These are phyloP conservation scores for Nomada goodeniana DNA, from an alignment of 2,888 invertebrate genomes.

Conservation along the genomic window DNA sequence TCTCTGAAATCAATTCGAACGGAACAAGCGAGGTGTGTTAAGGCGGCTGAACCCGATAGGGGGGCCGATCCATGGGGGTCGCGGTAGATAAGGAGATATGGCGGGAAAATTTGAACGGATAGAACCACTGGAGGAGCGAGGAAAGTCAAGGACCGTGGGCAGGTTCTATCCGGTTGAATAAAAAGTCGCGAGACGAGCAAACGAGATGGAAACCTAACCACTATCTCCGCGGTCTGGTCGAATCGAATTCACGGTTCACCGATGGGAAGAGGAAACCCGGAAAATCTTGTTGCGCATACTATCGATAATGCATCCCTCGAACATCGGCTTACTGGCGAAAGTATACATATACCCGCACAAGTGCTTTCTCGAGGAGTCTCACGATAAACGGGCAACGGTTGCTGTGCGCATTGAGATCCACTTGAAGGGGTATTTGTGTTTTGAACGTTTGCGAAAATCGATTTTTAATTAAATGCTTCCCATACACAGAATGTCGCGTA, in stretches of 20 bases:
- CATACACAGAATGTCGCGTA: no score
- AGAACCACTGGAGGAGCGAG: conserved; percentile 16
- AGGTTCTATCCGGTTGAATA: conserved; percentile 34
- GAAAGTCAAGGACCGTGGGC: conserved; percentile 19
- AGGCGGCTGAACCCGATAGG: conserved; percentile 61
- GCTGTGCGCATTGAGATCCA: not conserved
- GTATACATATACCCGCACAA: not conserved
- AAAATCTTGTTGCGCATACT: conserved; percentile 49
- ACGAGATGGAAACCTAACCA: conserved; percentile 47
- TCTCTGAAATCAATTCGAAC: conserved; percentile 72
- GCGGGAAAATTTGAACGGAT: conserved; percentile 48
- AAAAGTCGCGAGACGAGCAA: conserved; percentile 39
- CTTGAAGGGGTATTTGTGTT: no score
- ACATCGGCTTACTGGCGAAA: conserved; percentile 9
- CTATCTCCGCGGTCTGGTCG: conserved; percentile 5
- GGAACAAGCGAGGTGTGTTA: conserved; percentile 75
- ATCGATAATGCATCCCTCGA: conserved; percentile 40
- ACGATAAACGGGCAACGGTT: not conserved
- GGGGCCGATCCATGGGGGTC: not conserved
- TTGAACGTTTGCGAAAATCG: no score
- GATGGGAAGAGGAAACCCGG: not conserved
- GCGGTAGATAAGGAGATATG: conserved; percentile 24
- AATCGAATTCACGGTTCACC: conserved; percentile 34
- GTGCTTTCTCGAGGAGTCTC: not conserved
- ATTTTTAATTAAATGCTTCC: no score